Base-by-base conservation (phyloP, 2,888 invertebrate species). In the Pristionchus arcanus region DNA sequence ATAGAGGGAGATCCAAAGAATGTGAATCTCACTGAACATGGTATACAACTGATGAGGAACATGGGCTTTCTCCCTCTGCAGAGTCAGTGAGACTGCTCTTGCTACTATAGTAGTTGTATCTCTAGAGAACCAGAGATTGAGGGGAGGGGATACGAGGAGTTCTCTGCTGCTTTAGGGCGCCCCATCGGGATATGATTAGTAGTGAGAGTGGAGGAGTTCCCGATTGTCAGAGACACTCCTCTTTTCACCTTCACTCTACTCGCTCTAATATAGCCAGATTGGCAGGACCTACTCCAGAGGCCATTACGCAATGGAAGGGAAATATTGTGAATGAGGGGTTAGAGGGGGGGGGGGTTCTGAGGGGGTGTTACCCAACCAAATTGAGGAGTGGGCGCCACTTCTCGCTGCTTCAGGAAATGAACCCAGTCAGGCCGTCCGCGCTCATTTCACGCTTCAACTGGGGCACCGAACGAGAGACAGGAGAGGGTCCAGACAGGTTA, bases 331-430 rank as follows among this genome's bases (percentile, higher is more conserved):
- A 49, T 49, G 42, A 49, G 42, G 11, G 42, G 42, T 9, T 49
- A 49, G 42, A 49, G 85, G 37, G n/a, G 5, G 81, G 49, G 19
- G 53, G 28, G 49, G 49, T 49, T 81, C 42, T 53, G 31, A 42
- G 77, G 77, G 31, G 68, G 81, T 42, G 81, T 81, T 19, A 37
- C 74, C 81, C 74, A 77, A 77, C 31, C 74, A 53, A 81, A 81
- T 81, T 42, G 81, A 53, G 49, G 5, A 11, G 9, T 15, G 53
- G 63, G 63, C n/a, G 31, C 77, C 42, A 77, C 77, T 77, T 71
- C 74, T 37, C 63, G 4, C 59, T 7, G 34, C 53, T 37, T 4
- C 37, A 42, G 81, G 49, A 81, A 81, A 49, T 81, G 81, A 49
- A 81, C 81, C 16, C 25, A 19, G 21, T 71, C 16, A 71, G 68